Conservation (phyloP, 1,140 invertebrate genomes). For the Condylostylus longicornis region DNA sequence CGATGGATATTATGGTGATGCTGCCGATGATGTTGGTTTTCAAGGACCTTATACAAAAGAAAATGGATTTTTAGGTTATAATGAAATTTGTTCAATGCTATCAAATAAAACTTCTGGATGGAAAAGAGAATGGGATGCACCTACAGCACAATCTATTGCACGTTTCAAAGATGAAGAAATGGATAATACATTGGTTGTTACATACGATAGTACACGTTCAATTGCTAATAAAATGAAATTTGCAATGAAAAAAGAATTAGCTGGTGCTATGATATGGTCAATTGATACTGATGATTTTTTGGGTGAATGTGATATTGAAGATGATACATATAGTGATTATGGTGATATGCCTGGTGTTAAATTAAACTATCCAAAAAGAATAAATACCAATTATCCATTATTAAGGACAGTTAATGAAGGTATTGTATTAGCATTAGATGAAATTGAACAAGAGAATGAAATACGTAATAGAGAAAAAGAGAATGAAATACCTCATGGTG, state of each 20-base stretch:
- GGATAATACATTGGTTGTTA: conserved; percentile 36
- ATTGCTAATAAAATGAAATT: conserved; percentile 45
- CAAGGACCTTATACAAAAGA: conserved; percentile 63
- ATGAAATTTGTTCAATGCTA: conserved; percentile 45
- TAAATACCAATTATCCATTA: conserved; percentile 39
- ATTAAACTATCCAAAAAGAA: conserved; percentile 24
- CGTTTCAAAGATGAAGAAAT: conserved; percentile 32
- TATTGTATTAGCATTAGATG: conserved; percentile 37
- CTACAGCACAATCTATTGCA: conserved; percentile 40
- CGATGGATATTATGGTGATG: conserved; percentile 33
- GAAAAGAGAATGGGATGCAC: conserved; percentile 40
- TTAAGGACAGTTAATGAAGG: conserved; percentile 48
- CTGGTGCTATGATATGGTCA: conserved; percentile 73
- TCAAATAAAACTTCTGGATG: conserved; percentile 33
- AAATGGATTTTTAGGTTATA: conserved; percentile 74
- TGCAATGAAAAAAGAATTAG: conserved; percentile 46
- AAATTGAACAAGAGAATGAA: conserved; percentile 33
- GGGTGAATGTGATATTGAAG: conserved; percentile 41
- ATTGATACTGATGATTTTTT: conserved; percentile 63
- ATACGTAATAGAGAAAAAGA: conserved; percentile 28
- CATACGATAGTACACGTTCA: conserved; percentile 44
- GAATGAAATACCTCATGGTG: conserved; percentile 22
- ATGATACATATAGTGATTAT: conserved; percentile 35
- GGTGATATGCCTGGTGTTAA: conserved; percentile 12
- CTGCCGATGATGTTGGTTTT: conserved; percentile 42